Evolutionary conservation across 2,888 invertebrate species (phyloP).

Genomic region (Scrobipalpa costella): DNA sequence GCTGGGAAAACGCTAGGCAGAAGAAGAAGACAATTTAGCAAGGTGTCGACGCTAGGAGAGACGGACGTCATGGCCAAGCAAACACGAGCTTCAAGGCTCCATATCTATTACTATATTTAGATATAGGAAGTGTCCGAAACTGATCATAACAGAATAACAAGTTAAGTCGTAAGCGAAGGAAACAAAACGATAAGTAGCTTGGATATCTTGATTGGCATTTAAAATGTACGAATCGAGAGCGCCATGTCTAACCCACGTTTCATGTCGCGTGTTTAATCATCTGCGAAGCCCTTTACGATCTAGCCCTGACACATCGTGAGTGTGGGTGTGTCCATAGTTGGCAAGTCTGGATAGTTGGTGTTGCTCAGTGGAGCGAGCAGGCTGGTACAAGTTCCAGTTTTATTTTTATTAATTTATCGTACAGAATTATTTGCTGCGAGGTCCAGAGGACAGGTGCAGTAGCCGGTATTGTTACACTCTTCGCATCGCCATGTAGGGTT

Average conservation of each 20-base stretch:
- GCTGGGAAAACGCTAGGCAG: no score
- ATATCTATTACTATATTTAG: constrained; percentile 26
- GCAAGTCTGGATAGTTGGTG: constrained; percentile 19
- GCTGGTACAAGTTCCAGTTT: constrained; percentile 18
- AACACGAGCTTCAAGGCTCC: constrained; percentile 31
- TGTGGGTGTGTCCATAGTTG: constrained; percentile 45
- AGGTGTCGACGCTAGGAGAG: neutral
- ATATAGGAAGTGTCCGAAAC: constrained; percentile 19
- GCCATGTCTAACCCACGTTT: neutral
- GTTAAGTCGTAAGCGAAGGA: constrained; percentile 11
- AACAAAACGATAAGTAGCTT: neutral
- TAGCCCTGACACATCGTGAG: constrained; percentile 63
- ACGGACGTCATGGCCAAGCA: constrained; percentile 28
- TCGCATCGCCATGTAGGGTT: no score
- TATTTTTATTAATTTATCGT: no score
- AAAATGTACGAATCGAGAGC: neutral
- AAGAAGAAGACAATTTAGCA: neutral
- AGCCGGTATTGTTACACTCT: no score
- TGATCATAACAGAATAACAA: constrained; percentile 11
- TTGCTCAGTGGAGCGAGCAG: constrained; percentile 21
- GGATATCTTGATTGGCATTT: neutral
- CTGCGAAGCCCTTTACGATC: constrained; percentile 30
- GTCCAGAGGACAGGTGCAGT: no score
- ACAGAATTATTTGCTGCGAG: no score
- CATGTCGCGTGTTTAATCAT: constrained; percentile 27